These are phyloP conservation scores for Xylophagus ater DNA, from an alignment of 2,888 invertebrate species.

Conservation along the genomic window DNA sequence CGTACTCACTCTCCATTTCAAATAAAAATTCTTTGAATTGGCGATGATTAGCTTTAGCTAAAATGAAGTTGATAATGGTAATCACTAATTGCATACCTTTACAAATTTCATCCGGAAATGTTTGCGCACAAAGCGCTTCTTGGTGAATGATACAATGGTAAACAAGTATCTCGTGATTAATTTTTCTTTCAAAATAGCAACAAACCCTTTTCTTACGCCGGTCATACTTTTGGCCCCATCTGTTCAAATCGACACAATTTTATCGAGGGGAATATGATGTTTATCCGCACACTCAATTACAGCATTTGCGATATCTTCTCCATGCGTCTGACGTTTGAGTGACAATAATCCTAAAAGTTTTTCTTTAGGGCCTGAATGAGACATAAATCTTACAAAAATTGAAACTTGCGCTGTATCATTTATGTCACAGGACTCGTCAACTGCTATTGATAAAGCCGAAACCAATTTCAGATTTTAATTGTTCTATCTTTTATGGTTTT, in stretches of 20 bases:
- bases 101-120: conserved; percentile 4
- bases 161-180: too few relatives aligned
- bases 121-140: conserved; percentile 2
- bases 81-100: conserved; percentile 2
- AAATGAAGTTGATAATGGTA: background rate
- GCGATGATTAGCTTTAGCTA: background rate
- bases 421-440: conserved; percentile 25
- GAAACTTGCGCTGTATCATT: conserved; percentile 22
- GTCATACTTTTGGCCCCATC: too few relatives aligned
- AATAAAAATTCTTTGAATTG: background rate
- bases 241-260: too few relatives aligned
- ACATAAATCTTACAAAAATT: too few relatives aligned
- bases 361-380: background rate
- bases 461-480: conserved; percentile 21
- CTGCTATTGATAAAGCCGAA: conserved; percentile 24
- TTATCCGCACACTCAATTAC: too few relatives aligned
- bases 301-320: too few relatives aligned
- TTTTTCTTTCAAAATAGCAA: too few relatives aligned
- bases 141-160: conserved; percentile 1
- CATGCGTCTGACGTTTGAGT: too few relatives aligned
- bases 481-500: conserved; percentile 3
- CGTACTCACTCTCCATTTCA: conserved; percentile 18
- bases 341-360: conserved; percentile 1
- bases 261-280: too few relatives aligned
- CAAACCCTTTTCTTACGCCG: too few relatives aligned